Conservation (phyloP, 2,797 vertebrate genomes). For the Gallinago nigripennis region DNA sequence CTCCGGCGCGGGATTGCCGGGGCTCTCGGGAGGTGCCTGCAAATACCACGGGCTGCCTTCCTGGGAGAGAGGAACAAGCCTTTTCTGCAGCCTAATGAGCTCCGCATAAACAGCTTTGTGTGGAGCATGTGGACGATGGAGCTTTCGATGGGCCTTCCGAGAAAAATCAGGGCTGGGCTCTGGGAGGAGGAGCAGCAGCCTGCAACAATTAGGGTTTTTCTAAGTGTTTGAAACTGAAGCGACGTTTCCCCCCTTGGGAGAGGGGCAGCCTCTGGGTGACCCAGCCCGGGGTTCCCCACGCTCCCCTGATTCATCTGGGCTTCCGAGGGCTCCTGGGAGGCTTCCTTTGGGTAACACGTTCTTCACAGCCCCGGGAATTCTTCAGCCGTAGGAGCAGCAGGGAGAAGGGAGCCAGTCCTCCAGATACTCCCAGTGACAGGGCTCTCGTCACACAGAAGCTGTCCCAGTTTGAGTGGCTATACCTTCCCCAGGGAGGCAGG, state of each 20-base stretch:
- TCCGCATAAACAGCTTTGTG: background rate
- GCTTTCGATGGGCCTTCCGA: background rate
- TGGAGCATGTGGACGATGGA: background rate
- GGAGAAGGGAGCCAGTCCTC: background rate
- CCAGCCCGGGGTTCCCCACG: background rate
- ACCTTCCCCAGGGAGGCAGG: background rate
- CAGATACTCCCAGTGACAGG: background rate
- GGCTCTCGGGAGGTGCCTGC: background rate
- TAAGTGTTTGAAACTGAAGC: background rate
- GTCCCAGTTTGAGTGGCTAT: background rate
- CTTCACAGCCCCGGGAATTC: background rate
- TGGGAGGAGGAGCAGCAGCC: background rate
- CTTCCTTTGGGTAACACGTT: background rate
- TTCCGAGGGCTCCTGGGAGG: background rate
- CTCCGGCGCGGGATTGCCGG: accelerated
- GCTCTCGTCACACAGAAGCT: background rate
- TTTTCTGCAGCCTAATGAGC: background rate
- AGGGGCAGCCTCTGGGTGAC: background rate
- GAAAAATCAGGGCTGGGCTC: background rate
- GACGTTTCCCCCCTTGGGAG: background rate
- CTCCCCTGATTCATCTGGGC: background rate
- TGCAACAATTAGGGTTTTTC: background rate
- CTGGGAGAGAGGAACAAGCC: background rate
- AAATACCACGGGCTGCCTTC: background rate
- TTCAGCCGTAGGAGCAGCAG: background rate